phyloP scores from a whole-genome alignment of 2,888 invertebrate genomes.

The Microctonus brassicae region DNA sequence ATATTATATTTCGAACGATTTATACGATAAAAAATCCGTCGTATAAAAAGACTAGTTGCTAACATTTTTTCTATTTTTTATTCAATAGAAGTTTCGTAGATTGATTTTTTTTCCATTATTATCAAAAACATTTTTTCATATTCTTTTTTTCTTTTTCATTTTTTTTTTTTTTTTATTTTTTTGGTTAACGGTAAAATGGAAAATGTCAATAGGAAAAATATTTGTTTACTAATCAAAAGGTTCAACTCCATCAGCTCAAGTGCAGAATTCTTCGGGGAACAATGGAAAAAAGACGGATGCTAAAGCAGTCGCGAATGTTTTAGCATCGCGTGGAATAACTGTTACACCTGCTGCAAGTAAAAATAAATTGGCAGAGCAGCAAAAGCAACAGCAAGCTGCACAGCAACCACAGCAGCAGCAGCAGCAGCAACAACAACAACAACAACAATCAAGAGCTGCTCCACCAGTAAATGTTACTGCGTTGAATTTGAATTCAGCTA shows the following conservation, averaged over 20 bases:
- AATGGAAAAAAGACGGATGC: conserved; percentile 77
- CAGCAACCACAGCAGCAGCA: conserved; percentile 45
- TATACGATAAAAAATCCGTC: too few relatives aligned
- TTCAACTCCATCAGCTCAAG: conserved; percentile 64
- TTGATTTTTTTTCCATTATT: too few relatives aligned
- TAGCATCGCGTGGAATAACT: conserved; percentile 84
- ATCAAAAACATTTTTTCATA: neutral
- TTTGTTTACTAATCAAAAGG: conserved; percentile 58
- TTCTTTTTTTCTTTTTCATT: conserved; percentile 45
- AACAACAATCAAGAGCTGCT: conserved; percentile 64
- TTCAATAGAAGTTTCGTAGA: too few relatives aligned
- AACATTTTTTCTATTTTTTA: too few relatives aligned
- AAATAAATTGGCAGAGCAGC: conserved; percentile 55
- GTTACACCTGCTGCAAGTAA: conserved; percentile 78
- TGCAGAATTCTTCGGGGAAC: conserved; percentile 55
- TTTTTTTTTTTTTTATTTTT: conserved; percentile 12
- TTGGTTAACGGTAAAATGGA: conserved; percentile 19
- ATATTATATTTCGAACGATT: too few relatives aligned
- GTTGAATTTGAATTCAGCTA: conserved; percentile 75
- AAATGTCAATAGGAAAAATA: conserved; percentile 29
- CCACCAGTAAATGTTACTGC: conserved; percentile 64
- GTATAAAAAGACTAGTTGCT: too few relatives aligned
- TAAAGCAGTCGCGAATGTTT: conserved; percentile 81
- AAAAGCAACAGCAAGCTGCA: conserved; percentile 60
- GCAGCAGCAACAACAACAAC: too few relatives aligned